phyloP scores from a whole-genome alignment of 2,888 invertebrate species.

The Melanchra persicariae region DNA sequence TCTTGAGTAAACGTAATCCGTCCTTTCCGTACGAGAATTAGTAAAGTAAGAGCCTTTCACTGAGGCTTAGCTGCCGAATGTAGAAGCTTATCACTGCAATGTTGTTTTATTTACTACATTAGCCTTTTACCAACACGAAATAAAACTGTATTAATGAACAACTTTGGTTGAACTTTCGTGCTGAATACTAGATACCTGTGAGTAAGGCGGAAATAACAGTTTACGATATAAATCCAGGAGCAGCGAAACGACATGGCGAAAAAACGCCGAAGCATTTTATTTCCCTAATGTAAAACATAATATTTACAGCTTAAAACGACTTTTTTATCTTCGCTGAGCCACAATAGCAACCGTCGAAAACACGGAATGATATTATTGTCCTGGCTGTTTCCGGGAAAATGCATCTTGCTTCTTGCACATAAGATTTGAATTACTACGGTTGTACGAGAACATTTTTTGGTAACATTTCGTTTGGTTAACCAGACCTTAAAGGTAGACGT shows the following conservation, averaged over 20 bases:
- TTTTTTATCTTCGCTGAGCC: slow-evolving; percentile 50
- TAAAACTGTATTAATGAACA: background rate
- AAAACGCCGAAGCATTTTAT: slow-evolving; percentile 41
- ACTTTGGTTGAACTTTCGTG: background rate
- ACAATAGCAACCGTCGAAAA: slow-evolving; percentile 56
- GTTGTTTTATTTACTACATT: slow-evolving; percentile 23
- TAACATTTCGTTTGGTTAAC: slow-evolving; percentile 28
- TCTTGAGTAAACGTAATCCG: slow-evolving; percentile 44
- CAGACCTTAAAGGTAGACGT: slow-evolving; percentile 29
- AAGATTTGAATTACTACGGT: slow-evolving; percentile 25
- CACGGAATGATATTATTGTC: slow-evolving; percentile 47
- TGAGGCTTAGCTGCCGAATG: slow-evolving; percentile 34
- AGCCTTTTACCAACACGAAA: slow-evolving; percentile 8
- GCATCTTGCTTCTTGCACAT: slow-evolving; percentile 4
- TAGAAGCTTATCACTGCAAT: slow-evolving; percentile 30
- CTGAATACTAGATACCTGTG: background rate
- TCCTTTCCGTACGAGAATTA: slow-evolving; percentile 50
- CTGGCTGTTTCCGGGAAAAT: slow-evolving; percentile 15
- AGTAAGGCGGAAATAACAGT: background rate
- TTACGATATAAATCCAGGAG: background rate
- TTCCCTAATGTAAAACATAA: slow-evolving; percentile 52
- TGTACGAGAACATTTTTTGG: slow-evolving; percentile 5
- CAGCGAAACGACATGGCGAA: slow-evolving; percentile 10
- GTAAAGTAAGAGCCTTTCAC: slow-evolving; percentile 31
- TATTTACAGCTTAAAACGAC: slow-evolving; percentile 56